Evolutionary conservation across 1,140 invertebrate genomes (phyloP).

Genomic region (Colletes gigas): DNA sequence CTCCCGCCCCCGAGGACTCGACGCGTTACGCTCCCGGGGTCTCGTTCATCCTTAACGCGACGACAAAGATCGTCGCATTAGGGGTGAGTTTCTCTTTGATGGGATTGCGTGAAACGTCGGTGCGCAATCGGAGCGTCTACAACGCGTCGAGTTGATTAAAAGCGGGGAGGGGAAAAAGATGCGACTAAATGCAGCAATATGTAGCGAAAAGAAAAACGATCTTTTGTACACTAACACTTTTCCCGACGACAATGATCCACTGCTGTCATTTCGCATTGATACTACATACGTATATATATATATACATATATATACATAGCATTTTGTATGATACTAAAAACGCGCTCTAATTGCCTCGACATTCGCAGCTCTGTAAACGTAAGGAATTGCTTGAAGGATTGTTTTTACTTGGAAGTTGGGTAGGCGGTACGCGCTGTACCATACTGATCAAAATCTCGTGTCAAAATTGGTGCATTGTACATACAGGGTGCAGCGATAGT

Average conservation of each 20-base stretch:
- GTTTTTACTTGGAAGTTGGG: slow-evolving; percentile 32
- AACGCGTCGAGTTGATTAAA: slow-evolving; percentile 45
- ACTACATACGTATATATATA: slow-evolving; percentile 25
- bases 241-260: slow-evolving; percentile 51
- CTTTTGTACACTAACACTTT: slow-evolving; percentile 59
- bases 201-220: slow-evolving; percentile 34
- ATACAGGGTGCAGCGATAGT: too few relatives aligned
- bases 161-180: neutral
- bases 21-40: slow-evolving; percentile 26
- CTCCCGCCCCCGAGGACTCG: slow-evolving; percentile 17
- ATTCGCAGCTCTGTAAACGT: slow-evolving; percentile 15
- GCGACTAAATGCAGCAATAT: slow-evolving; percentile 57
- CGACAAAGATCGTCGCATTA: neutral
- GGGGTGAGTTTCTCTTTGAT: neutral
- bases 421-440: too few relatives aligned
- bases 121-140: neutral
- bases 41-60: too few relatives aligned
- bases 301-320: slow-evolving; percentile 22
- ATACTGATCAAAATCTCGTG: too few relatives aligned
- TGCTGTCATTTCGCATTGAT: slow-evolving; percentile 49
- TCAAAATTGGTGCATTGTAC: too few relatives aligned
- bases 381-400: slow-evolving; percentile 25
- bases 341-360: slow-evolving; percentile 37
- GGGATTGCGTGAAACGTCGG: neutral
- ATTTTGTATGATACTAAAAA: slow-evolving; percentile 59